Conservation (phyloP, 2,888 invertebrate species). For the Holacanthella duospinosa region DNA sequence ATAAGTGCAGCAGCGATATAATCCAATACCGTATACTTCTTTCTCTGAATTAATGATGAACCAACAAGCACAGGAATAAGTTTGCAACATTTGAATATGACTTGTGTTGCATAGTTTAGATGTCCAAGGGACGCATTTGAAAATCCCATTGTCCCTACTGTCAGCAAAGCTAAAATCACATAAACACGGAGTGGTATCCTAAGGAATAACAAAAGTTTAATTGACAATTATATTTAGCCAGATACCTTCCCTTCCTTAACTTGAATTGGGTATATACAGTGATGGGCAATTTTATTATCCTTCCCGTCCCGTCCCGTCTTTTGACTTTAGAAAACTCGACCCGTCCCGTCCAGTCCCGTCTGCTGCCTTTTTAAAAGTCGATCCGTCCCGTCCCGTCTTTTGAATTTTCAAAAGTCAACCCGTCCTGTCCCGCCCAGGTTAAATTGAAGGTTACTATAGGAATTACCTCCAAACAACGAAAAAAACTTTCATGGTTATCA, state of each 20-base stretch:
- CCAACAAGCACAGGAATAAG: slow-evolving; percentile 90
- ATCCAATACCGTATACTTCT: slow-evolving; percentile 71
- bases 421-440: too few species aligned
- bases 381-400: too few species aligned
- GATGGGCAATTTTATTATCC: too few species aligned
- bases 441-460: too few species aligned
- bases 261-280: too few species aligned
- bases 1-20: slow-evolving; percentile 72
- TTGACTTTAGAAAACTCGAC: too few species aligned
- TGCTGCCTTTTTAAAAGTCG: too few species aligned
- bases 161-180: slow-evolving; percentile 67
- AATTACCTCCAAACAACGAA: too few species aligned
- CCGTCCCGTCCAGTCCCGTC: too few species aligned
- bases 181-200: slow-evolving; percentile 78
- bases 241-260: background rate
- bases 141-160: slow-evolving; percentile 89
- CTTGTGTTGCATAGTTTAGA: slow-evolving; percentile 83
- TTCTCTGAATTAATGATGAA: slow-evolving; percentile 82
- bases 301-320: too few species aligned
- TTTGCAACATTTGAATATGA: slow-evolving; percentile 96
- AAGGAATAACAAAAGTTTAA: slow-evolving; percentile 40
- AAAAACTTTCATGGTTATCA: too few species aligned
- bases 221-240: background rate
- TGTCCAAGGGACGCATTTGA: slow-evolving; percentile 90
- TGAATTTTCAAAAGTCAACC: too few species aligned